A percentile compares a stretch with the other conserved stretches of the same genome.
Conservation (phyloP, 2,888 invertebrate species). For the Xestia sexstrigata region DNA sequence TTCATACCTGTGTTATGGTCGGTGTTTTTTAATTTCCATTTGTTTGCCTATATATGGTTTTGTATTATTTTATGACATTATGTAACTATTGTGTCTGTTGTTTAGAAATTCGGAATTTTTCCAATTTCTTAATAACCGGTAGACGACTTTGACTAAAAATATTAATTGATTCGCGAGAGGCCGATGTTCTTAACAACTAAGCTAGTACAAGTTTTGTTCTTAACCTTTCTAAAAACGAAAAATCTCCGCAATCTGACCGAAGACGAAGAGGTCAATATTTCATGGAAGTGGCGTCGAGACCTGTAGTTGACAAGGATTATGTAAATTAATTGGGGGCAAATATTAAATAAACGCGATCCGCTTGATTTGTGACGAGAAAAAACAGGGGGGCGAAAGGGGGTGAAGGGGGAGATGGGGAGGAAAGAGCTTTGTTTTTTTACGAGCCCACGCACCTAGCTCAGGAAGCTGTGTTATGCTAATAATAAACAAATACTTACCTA, state of each 20-base stretch:
- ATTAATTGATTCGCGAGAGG: neutral
- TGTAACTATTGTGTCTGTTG: neutral
- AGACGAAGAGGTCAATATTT: constrained; percentile 61
- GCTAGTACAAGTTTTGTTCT: neutral
- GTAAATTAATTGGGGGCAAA: constrained; percentile 81
- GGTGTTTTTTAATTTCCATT: constrained; percentile 25
- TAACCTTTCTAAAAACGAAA: constrained; percentile 19
- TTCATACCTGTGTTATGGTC: constrained; percentile 64
- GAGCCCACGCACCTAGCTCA: constrained; percentile 58
- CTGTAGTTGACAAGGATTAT: constrained; percentile 83
- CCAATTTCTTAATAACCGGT: neutral
- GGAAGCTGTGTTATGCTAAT: constrained; percentile 51
- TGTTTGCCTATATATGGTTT: neutral
- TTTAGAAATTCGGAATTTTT: neutral
- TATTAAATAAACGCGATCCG: constrained; percentile 77
- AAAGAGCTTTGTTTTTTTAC: constrained; percentile 70
- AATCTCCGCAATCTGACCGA: constrained; percentile 8
- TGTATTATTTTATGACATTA: neutral
- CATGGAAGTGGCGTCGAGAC: constrained; percentile 66
- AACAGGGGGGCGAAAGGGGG: constrained; percentile 43
- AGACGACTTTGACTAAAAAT: neutral
- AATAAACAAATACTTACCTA: constrained; percentile 41
- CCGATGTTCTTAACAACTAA: neutral
- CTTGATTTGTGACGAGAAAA: constrained; percentile 76
- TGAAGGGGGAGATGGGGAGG: constrained; percentile 13